Conservation (phyloP, 2,113 vertebrate genomes). For the Centropristis striata region DNA sequence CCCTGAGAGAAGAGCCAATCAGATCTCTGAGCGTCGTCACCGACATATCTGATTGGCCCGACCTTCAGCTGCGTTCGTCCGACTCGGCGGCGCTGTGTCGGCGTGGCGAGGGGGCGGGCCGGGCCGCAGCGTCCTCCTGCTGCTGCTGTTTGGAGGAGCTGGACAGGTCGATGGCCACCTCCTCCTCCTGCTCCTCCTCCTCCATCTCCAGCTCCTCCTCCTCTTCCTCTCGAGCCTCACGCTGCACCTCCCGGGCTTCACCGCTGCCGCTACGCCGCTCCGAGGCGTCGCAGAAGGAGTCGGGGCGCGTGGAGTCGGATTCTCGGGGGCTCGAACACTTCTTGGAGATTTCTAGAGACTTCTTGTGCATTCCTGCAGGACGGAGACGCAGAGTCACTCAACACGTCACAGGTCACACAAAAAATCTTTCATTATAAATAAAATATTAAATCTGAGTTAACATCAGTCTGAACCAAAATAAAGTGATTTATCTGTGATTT, state of each 20-base stretch:
- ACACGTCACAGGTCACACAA: too few species aligned
- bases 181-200: slow-evolving; percentile 75
- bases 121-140: slow-evolving; percentile 51
- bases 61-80: slow-evolving; percentile 78
- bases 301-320: slow-evolving; percentile 77
- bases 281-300: slow-evolving; percentile 69
- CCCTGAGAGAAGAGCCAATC: slow-evolving; percentile 37
- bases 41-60: neutral
- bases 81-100: slow-evolving; percentile 63
- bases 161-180: slow-evolving; percentile 93
- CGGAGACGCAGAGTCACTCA: slow-evolving; percentile 26
- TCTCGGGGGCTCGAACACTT: slow-evolving; percentile 84
- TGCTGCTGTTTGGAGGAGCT: slow-evolving; percentile 90
- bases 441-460: too few species aligned
- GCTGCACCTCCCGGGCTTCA: slow-evolving; percentile 51
- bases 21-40: neutral
- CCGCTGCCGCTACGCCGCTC: slow-evolving; percentile 48
- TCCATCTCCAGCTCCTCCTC: slow-evolving; percentile 51
- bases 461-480: too few species aligned
- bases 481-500: too few species aligned
- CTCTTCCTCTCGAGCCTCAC: slow-evolving; percentile 18
- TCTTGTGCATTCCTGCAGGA: slow-evolving; percentile 95
- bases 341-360: slow-evolving; percentile 89
- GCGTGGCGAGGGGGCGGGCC: slow-evolving; percentile 41
- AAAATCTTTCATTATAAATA: too few species aligned